Base-by-base conservation (phyloP, 2,888 invertebrate genomes). In the Entomobrya proxima region DNA sequence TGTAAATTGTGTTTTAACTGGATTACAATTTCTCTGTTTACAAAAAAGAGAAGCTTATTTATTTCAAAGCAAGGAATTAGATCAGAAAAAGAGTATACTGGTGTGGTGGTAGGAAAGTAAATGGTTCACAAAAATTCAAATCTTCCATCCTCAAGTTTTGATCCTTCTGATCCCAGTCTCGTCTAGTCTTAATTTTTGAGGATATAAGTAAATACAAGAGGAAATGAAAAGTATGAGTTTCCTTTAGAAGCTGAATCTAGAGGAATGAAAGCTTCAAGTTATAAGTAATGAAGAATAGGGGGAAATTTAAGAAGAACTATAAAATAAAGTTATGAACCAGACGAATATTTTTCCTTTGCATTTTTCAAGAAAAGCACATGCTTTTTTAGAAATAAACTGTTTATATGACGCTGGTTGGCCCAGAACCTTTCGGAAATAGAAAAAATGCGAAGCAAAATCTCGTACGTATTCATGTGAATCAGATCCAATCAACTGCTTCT, bases 1-100 rank as follows among this genome's bases (percentile, higher is more conserved):
- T 77, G 83, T 83, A 83, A 83, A 83, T 83, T 83, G 52, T 83
- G 67, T 58, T 83, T 77, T 83, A 83, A 83, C 83, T 83, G 83
- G 83, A 83, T 83, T 83, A 83, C 77, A 83, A 83, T 83, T 77
- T 82, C 75, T 58, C 72, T 82, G 64, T 82, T 82, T 76, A 75
- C 82, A 69, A 58, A 75, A 75, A 82, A 58, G 44, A 30, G 44
- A 74, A 40, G 32, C 81, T 58, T 32, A 35, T 76, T 32, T 13
- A 30, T 47, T 47, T 61, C 24, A 81, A 74, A 75, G 47, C 37
- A 72, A 80, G 37, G 74, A 83, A 83, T 76, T 67, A 77, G 67
- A 83, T 77, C 82, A 64, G 32, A 64, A 78, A 24, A 47, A n/a
- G n/a, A 21, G 24, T 21, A 11, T 15, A 18, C 15, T 61, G 61